Evolutionary conservation across 1,140 invertebrate species (phyloP).

Genomic region (Diplogasteroides magnus): DNA sequence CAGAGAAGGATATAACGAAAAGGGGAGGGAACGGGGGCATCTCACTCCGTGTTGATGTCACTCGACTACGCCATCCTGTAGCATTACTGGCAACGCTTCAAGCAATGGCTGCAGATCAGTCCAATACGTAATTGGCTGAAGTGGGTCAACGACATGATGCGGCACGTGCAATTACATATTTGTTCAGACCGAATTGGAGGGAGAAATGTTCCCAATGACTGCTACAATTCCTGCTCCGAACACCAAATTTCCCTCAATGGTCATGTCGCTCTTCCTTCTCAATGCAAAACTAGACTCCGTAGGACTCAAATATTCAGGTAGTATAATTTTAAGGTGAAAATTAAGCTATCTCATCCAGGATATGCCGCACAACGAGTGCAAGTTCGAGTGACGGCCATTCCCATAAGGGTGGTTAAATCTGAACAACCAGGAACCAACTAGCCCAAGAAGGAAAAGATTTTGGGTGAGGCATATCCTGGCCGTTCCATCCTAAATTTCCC

Average conservation of each 20-base stretch:
- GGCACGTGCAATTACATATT: too few species aligned
- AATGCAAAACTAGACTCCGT: neutral
- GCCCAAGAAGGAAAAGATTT: neutral
- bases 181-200: neutral
- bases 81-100: neutral
- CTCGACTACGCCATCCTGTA: neutral
- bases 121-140: neutral
- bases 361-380: neutral
- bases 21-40: too few species aligned
- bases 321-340: too few species aligned
- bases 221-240: too few species aligned
- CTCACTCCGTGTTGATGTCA: neutral
- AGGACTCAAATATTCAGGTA: neutral
- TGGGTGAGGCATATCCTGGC: too few species aligned
- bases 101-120: neutral
- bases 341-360: neutral
- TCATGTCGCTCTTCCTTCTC: neutral
- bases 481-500: neutral
- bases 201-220: neutral
- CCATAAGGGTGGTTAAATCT: too few species aligned
- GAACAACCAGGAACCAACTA: neutral
- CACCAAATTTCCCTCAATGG: too few species aligned
- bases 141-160: too few species aligned
- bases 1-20: too few species aligned
- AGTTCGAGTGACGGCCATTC: neutral